phyloP scores from a whole-genome alignment of 2,888 invertebrate genomes.

The Tanytarsus gracilentus region DNA sequence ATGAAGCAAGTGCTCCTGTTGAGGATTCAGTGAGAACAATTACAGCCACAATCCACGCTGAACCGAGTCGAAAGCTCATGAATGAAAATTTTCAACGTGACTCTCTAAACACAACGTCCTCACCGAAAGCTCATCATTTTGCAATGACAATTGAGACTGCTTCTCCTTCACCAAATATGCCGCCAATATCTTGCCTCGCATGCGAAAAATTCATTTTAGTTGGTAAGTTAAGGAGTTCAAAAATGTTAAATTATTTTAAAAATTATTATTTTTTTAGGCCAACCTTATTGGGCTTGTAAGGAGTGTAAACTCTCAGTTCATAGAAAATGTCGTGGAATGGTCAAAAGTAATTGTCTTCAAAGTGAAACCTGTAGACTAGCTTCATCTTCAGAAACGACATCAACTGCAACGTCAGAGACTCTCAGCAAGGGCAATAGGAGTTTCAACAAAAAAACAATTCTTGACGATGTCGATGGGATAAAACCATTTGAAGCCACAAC shows the following conservation, averaged over 20 bases:
- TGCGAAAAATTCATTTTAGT: slow-evolving; percentile 36
- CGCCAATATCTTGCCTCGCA: slow-evolving; percentile 34
- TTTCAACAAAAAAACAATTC: not conserved
- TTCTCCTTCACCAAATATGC: slow-evolving; percentile 31
- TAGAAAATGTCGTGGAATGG: slow-evolving; percentile 40
- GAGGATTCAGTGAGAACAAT: slow-evolving; percentile 16
- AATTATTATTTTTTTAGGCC: too few relatives aligned
- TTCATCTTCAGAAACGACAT: slow-evolving; percentile 2
- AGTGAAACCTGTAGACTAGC: slow-evolving; percentile 2
- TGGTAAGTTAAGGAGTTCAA: too few relatives aligned
- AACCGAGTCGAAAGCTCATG: slow-evolving; percentile 27
- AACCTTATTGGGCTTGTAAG: slow-evolving; percentile 41
- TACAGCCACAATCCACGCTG: slow-evolving; percentile 19
- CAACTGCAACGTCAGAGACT: slow-evolving; percentile 8
- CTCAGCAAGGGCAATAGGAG: not conserved
- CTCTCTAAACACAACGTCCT: slow-evolving; percentile 32
- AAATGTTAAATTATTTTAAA: too few relatives aligned
- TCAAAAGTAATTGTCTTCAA: slow-evolving; percentile 35
- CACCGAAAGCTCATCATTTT: slow-evolving; percentile 38
- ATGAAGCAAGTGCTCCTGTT: slow-evolving; percentile 23
- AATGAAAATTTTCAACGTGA: slow-evolving; percentile 22
- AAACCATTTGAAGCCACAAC: slow-evolving; percentile 7
- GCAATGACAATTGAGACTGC: slow-evolving; percentile 38
- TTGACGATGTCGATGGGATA: slow-evolving; percentile 27
- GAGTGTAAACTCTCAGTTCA: slow-evolving; percentile 40